Evolutionary conservation across 2,797 vertebrate species (phyloP), one percentile per base, ranked within the genome.

Genomic region (Silurus aristotelis): DNA sequence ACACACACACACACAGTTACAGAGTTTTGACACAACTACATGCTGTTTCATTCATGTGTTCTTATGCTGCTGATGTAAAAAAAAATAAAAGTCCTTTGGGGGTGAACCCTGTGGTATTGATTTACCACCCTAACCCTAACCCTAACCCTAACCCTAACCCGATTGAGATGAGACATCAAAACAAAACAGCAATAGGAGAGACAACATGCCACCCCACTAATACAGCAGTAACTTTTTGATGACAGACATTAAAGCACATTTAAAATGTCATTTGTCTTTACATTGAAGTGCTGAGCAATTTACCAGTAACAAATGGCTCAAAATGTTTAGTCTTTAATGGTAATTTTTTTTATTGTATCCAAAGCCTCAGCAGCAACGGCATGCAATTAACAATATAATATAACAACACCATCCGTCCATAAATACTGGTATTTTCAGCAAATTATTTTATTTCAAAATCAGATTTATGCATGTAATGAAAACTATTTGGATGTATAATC

Each of bases 211-310:
- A 67, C 58, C 75, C 71, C 63, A 70, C 66, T 77, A 70, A 46
- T 71, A 72, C 25, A 3, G 19, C 80, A 75, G 38, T 46, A 68
- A 82, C 79, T 17, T 83, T 31, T 68, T 75, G 85, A 82, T 64
- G 70, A 81, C 25, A 17, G 58, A 84, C 52, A 72, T 86, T 85
- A 86, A 86, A 83, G 78, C 64, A 46, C 75, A 76, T 70, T 80
- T 87, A 83, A 84, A 88, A 87, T 73, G 46, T 56, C 80, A 88
- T 88, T 85, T 78, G 46, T 85, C 83, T 83, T 88, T 77, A 81
- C 38, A 43, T 61, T 63, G 60, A 83, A 68, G 77, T 66, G 43
- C 72, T 31, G 56, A n/a, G 46, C 72, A 73, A 22, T n/a, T 43
- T 58, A 63, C 5, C 43, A 38, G 58, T 27, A 13, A 22, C 58